Evolutionary conservation across 2,113 vertebrate species (phyloP).

Genomic region (Psettodes erumei): DNA sequence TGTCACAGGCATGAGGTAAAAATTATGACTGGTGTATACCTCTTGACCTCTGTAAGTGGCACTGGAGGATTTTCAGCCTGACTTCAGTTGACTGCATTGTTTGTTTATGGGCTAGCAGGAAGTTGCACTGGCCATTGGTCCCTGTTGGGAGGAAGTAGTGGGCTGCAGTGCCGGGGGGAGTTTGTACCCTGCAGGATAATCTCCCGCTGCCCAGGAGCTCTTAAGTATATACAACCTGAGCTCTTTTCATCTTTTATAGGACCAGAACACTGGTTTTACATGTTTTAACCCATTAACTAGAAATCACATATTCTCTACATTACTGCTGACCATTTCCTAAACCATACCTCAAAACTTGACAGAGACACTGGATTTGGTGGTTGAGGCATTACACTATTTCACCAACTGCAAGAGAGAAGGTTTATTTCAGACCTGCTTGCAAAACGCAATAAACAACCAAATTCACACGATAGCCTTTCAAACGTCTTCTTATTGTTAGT

Average conservation of each 20-base stretch:
- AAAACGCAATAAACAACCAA: neutral
- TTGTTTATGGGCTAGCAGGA: constrained; percentile 79
- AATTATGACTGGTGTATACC: constrained; percentile 64
- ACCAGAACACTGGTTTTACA: constrained; percentile 27
- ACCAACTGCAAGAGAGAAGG: neutral
- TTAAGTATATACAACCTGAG: constrained; percentile 50
- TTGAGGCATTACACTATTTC: no score
- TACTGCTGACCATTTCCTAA: neutral
- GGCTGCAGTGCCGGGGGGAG: constrained; percentile 33
- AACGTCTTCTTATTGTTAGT: constrained; percentile 3
- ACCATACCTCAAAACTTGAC: neutral
- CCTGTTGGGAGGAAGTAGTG: constrained; percentile 67
- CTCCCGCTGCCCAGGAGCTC: constrained; percentile 40
- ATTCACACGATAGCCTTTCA: neutral
- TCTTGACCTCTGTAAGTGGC: constrained; percentile 76
- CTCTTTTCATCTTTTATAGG: constrained; percentile 56
- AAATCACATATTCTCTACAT: constrained; percentile 26
- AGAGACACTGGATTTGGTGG: neutral
- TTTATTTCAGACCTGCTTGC: neutral
- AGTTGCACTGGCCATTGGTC: constrained; percentile 65
- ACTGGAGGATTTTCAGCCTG: constrained; percentile 73
- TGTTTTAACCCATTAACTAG: constrained; percentile 32
- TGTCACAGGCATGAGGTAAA: constrained; percentile 62
- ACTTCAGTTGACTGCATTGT: constrained; percentile 76
- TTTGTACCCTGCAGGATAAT: constrained; percentile 51